These are phyloP conservation scores for Python bivittatus DNA, from an alignment of 2,113 vertebrate genomes.

Conservation along the genomic window DNA sequence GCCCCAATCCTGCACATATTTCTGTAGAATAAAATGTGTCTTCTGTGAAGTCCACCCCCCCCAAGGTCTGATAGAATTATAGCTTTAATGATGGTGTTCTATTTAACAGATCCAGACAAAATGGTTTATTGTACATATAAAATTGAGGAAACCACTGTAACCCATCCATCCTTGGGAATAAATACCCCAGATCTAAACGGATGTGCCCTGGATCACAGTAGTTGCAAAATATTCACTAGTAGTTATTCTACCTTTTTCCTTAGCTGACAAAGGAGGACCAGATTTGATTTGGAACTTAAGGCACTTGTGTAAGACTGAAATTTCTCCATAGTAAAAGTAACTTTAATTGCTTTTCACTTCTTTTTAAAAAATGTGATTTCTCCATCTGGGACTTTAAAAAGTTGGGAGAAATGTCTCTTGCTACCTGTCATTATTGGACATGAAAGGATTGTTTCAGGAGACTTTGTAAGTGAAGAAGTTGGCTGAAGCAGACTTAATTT, in stretches of 20 bases:
- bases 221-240: too few relatives aligned
- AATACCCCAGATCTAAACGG: neutral
- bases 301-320: neutral
- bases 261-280: rapidly evolving
- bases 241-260: neutral
- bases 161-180: neutral
- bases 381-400: neutral
- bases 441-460: neutral
- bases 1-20: neutral
- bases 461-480: neutral
- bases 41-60: neutral
- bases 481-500: neutral
- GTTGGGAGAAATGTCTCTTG: slow-evolving; percentile 4
- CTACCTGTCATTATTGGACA: neutral
- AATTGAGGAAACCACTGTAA: neutral
- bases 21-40: neutral
- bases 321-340: neutral
- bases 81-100: neutral
- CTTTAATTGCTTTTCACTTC: neutral
- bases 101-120: neutral
- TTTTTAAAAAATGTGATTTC: neutral
- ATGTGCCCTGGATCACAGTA: neutral
- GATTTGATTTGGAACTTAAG: neutral
- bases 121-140: neutral
- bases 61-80: neutral